Evolutionary conservation across 2,888 invertebrate species (phyloP).

Genomic region (Rhabditoides inermis): DNA sequence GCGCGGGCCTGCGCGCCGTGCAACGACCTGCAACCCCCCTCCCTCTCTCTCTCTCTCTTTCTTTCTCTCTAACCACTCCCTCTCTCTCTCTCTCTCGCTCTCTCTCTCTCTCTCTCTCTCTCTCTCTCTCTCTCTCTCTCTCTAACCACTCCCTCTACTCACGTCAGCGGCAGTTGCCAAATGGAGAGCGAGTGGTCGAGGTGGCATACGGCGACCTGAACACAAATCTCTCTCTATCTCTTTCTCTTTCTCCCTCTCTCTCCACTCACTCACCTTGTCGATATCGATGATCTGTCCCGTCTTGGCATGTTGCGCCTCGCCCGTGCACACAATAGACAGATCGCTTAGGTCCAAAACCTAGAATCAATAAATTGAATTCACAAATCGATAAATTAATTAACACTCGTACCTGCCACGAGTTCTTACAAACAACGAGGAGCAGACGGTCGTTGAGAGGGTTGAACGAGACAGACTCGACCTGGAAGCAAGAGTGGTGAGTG

Average conservation of each 20-base stretch:
- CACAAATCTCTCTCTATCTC: background rate
- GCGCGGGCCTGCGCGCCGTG: slow-evolving; percentile 24
- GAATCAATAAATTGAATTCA: slow-evolving; percentile 10
- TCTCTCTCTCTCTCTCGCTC: too few species aligned
- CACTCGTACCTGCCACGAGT: slow-evolving; percentile 78
- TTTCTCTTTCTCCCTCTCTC: too few species aligned
- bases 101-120: too few species aligned
- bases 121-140: too few species aligned
- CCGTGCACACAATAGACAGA: slow-evolving; percentile 58
- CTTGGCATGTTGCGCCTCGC: slow-evolving; percentile 27
- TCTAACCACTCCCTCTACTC: too few species aligned
- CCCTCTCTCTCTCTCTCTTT: too few species aligned
- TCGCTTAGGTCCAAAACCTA: slow-evolving; percentile 77
- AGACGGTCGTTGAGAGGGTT: slow-evolving; percentile 75
- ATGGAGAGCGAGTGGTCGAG: slow-evolving; percentile 91
- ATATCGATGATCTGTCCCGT: slow-evolving; percentile 48
- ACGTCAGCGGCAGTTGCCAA: slow-evolving; percentile 91
- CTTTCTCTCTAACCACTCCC: too few species aligned
- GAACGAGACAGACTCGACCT: slow-evolving; percentile 17
- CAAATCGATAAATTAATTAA: background rate
- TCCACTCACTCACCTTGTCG: slow-evolving; percentile 24
- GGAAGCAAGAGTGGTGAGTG: too few species aligned
- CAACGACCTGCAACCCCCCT: slow-evolving; percentile 65
- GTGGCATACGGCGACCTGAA: slow-evolving; percentile 80
- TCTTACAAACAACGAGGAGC: slow-evolving; percentile 88